Conservation (phyloP, 2,888 invertebrate genomes). For the Xanthia togata region DNA sequence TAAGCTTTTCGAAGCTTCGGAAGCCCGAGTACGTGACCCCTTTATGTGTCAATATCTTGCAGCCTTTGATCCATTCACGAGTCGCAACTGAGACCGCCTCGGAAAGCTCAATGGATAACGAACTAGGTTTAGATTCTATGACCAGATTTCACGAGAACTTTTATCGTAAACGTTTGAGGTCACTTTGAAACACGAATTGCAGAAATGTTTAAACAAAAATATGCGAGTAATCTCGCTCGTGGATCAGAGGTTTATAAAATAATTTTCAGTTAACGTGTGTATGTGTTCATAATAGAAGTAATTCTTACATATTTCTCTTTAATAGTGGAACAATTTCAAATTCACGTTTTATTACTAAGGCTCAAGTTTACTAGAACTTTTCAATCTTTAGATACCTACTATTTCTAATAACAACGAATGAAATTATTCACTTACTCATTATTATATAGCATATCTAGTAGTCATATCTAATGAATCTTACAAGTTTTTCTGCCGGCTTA, state of each 20-base stretch:
- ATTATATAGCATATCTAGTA: constrained; percentile 87
- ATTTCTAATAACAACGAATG: constrained; percentile 81
- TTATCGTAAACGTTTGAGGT: constrained; percentile 16
- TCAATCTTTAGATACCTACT: constrained; percentile 79
- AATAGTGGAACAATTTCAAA: constrained; percentile 78
- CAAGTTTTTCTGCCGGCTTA: constrained; percentile 63
- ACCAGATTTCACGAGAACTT: constrained; percentile 16
- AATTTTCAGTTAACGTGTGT: constrained; percentile 76
- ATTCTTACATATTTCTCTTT: constrained; percentile 79
- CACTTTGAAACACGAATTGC: constrained; percentile 27
- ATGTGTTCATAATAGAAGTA: constrained; percentile 81
- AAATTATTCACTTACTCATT: constrained; percentile 79
- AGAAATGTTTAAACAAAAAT: constrained; percentile 24
- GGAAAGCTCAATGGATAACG: constrained; percentile 47
- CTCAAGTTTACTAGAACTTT: constrained; percentile 77
- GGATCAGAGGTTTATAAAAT: constrained; percentile 64
- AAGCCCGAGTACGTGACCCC: constrained; percentile 63
- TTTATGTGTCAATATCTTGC: constrained; percentile 72
- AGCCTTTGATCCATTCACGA: constrained; percentile 69
- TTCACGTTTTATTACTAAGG: constrained; percentile 73
- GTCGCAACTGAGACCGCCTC: constrained; percentile 36
- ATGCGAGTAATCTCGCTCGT: constrained; percentile 41
- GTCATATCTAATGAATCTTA: constrained; percentile 82
- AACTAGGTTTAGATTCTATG: constrained; percentile 20
- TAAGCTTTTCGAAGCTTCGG: constrained; percentile 56